Conservation (phyloP, 2,797 vertebrate genomes). For the Dipus sagitta region DNA sequence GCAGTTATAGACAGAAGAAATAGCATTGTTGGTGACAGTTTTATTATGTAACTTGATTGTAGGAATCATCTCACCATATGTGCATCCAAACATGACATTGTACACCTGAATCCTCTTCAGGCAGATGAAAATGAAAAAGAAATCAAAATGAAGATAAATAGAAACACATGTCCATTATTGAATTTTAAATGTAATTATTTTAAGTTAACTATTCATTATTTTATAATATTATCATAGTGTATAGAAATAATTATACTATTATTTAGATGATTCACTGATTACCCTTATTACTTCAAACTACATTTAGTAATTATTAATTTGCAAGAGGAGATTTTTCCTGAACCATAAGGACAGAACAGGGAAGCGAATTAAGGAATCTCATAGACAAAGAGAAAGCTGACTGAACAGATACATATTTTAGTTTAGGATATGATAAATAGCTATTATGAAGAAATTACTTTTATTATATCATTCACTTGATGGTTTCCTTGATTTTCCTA, state of each 20-base stretch:
- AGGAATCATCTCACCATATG: not conserved
- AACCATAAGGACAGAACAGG: not conserved
- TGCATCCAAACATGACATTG: too few relatives aligned
- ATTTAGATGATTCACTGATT: not conserved
- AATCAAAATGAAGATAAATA: too few relatives aligned
- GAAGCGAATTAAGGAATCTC: not conserved
- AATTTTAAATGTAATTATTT: too few relatives aligned
- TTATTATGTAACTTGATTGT: not conserved
- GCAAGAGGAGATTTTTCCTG: not conserved
- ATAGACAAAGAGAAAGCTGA: not conserved
- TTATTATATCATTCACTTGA: not conserved
- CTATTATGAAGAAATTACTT: not conserved
- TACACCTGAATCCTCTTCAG: not conserved
- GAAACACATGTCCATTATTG: too few relatives aligned
- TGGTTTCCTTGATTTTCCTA: not conserved
- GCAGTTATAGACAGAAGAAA: not conserved
- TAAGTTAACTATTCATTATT: too few relatives aligned
- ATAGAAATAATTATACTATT: not conserved
- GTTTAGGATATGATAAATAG: not conserved
- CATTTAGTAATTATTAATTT: not conserved
- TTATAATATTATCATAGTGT: not conserved
- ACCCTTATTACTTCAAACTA: not conserved
- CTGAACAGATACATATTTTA: not conserved
- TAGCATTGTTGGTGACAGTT: accelerated
- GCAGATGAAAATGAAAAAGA: not conserved